A percentile compares a stretch with the other conserved stretches of the same genome.
Evolutionary conservation across 2,888 invertebrate genomes (phyloP).

Genomic region (Agrochola lota): DNA sequence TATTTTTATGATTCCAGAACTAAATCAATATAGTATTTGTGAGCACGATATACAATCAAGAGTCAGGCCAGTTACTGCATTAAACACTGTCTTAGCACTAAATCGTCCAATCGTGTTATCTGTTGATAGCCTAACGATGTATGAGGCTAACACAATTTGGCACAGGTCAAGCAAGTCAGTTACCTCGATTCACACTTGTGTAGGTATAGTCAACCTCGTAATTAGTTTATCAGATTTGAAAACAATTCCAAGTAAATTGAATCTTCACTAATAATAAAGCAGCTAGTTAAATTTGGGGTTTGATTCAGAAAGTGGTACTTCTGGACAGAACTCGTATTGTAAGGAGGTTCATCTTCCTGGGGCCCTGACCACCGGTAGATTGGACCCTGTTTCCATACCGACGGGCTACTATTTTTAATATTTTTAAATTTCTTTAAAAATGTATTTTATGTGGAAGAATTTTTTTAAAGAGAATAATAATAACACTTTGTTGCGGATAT

Average conservation of each 20-base stretch:
- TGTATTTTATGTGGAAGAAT: no score
- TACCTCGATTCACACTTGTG: slow-evolving; percentile 15
- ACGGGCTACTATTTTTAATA: no score
- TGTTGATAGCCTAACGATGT: slow-evolving; percentile 20
- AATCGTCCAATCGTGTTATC: slow-evolving; percentile 9
- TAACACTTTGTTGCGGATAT: no score
- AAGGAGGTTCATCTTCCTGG: no score
- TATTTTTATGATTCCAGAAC: neutral
- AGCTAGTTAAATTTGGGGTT: no score
- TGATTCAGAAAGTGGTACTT: no score
- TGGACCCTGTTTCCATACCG: no score
- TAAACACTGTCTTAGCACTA: neutral
- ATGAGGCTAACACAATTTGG: slow-evolving; percentile 39
- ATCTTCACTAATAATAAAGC: neutral
- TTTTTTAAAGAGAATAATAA: no score
- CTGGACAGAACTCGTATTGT: no score
- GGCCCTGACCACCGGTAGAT: no score
- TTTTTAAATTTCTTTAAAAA: no score
- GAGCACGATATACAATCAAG: neutral
- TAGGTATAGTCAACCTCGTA: neutral
- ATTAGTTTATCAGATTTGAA: neutral
- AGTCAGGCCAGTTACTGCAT: neutral
- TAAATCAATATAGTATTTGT: neutral
- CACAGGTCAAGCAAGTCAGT: slow-evolving; percentile 29
- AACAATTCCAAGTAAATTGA: neutral